Evolutionary conservation across 2,888 invertebrate species (phyloP), one percentile per base, ranked within the genome.

Genomic region (Melangyna quadrimaculata): DNA sequence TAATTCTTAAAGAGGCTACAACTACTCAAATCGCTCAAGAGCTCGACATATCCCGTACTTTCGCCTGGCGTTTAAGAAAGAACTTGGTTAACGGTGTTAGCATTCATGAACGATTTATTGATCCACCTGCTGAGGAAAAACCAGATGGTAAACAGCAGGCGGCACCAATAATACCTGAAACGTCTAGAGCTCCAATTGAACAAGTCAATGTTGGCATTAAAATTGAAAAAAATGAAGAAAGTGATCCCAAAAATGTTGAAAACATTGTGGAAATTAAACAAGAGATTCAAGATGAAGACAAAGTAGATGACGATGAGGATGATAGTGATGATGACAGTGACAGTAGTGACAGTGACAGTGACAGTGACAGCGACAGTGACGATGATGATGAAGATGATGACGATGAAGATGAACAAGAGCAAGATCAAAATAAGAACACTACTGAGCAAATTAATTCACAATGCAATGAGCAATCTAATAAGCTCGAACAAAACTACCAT

Each of bases 11-110:
- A 5, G 91, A 92, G 88, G 91, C 91, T 19, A 91, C 91, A 37
- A 92, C 92, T 3, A 91, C 92, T 40, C 91, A 91, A 40, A 91
- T 91, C 59, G 91, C 91, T 70, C 91, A 91, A 63, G 91, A 91
- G 86, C 80, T 91, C 53, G 90, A 90, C 73, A 91, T 91, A 77
- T 91, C 91, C 3, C 90, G 91, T 59, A 91, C 91, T 9, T 92
- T 92, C 79, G 91, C 91, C 4, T 91, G 91, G 91, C 91, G 92
- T 9, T 77, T 91, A 71, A 91, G 91, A 63, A 91, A 91, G 87
- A 91, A 91, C 78, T 89, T 91, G 14, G 91, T 91, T 9, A 91
- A 92, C 71, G 91, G 91, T 6, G 91, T 92, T 1, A 91, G 91
- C 48, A 79, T 91, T 69, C 91, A 91, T 35, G 92, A 91, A 86